Evolutionary conservation across 1,140 invertebrate genomes (phyloP).

Genomic region (Muscidifurax raptorellus): DNA sequence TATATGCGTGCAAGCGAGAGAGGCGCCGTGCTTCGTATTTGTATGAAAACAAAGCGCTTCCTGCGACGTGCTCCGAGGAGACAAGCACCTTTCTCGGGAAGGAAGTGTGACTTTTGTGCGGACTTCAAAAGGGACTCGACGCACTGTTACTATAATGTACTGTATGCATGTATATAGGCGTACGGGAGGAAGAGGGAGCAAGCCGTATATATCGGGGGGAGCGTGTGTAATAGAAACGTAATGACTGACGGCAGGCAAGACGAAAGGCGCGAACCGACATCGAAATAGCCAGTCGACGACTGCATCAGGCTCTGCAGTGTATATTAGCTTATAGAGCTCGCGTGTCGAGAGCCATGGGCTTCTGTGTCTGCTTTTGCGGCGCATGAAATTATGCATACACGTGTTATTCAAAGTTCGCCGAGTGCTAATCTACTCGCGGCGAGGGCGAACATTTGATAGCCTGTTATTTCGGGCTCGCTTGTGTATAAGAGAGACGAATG

Average conservation of each 20-base stretch:
- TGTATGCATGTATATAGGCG: not conserved
- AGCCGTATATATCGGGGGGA: conserved; percentile 5
- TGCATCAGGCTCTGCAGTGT: not conserved
- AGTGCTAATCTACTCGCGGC: not conserved
- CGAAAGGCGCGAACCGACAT: conserved; percentile 30
- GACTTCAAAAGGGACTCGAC: conserved; percentile 49
- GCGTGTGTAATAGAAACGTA: conserved; percentile 47
- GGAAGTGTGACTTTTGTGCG: conserved; percentile 53
- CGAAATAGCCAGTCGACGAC: not conserved
- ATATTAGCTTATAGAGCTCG: not conserved
- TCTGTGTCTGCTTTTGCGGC: not conserved
- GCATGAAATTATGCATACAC: conserved; percentile 31
- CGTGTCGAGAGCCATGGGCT: not conserved
- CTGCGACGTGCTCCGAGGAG: conserved; percentile 47
- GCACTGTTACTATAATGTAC: not conserved
- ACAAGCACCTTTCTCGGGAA: conserved; percentile 44
- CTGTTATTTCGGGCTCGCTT: not conserved
- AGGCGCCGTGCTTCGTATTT: conserved; percentile 48
- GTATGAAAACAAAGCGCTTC: conserved; percentile 52
- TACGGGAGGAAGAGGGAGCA: not conserved
- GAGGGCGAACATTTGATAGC: not conserved
- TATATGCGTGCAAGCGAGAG: not conserved
- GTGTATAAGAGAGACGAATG: not conserved
- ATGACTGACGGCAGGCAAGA: conserved; percentile 42
- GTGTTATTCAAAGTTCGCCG: not conserved